A percentile compares a stretch with the other conserved stretches of the same genome.
phyloP scores from a whole-genome alignment of 1,140 invertebrate genomes.

The Wiebesia pumilae region DNA sequence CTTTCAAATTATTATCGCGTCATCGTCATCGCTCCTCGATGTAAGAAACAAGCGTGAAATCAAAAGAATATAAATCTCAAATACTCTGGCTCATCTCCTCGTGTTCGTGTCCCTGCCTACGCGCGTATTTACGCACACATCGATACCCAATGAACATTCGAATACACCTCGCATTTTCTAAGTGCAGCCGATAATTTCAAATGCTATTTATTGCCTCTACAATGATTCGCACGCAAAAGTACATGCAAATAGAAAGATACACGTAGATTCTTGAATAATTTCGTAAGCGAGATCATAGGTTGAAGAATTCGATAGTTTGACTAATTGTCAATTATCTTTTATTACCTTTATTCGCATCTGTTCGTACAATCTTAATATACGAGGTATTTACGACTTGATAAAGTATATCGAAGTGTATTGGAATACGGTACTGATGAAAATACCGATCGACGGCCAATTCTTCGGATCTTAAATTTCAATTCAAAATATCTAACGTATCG shows the following conservation, averaged over 20 bases:
- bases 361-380: neutral
- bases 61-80: conserved; percentile 12
- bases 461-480: neutral
- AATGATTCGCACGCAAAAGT: too few relatives aligned
- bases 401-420: neutral
- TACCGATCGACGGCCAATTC: too few relatives aligned
- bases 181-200: neutral
- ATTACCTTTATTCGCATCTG: neutral
- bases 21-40: neutral
- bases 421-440: neutral
- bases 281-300: neutral
- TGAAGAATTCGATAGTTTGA: too few relatives aligned
- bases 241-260: too few relatives aligned
- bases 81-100: neutral
- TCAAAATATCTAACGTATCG: neutral
- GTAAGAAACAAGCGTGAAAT: neutral
- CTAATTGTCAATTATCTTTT: neutral
- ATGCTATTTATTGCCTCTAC: neutral
- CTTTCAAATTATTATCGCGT: conserved; percentile 45
- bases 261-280: neutral
- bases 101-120: neutral
- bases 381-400: neutral
- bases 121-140: too few relatives aligned
- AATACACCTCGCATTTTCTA: neutral
- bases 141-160: neutral